Percentiles rank a stretch among this genome's conserved stretches.
Conservation (phyloP, 2,888 invertebrate genomes). For the Ennomos quercinarius region DNA sequence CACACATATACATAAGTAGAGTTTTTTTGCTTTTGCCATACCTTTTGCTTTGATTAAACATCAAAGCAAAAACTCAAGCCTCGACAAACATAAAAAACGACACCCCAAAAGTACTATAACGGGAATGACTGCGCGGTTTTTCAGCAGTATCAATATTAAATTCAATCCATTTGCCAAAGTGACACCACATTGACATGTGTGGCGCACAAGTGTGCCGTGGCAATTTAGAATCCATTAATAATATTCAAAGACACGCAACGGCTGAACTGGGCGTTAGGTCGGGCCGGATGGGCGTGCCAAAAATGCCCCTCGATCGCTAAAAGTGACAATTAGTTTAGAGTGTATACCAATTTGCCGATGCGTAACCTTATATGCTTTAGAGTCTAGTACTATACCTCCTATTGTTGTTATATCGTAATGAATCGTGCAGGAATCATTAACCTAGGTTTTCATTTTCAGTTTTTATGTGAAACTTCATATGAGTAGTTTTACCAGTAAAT, state of each 20-base stretch:
- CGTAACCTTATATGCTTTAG: too few relatives aligned
- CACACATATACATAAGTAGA: too few relatives aligned
- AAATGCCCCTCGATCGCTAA: too few relatives aligned
- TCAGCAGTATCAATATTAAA: slow-evolving; percentile 48
- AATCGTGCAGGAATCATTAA: too few relatives aligned
- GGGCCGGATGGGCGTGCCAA: not conserved
- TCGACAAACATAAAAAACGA: not conserved
- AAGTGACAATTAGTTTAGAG: too few relatives aligned
- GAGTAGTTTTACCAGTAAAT: too few relatives aligned
- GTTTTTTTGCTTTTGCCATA: too few relatives aligned
- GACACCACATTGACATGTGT: slow-evolving; percentile 55
- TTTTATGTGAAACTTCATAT: too few relatives aligned
- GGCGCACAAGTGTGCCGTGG: slow-evolving; percentile 66
- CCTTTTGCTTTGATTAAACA: not conserved
- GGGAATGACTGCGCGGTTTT: slow-evolving; percentile 26
- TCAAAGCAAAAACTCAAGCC: not conserved
- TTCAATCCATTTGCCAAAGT: slow-evolving; percentile 62
- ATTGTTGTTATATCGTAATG: too few relatives aligned
- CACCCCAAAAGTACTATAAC: not conserved
- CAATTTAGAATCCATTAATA: slow-evolving; percentile 78
- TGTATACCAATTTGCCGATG: too few relatives aligned
- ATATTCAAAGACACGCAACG: slow-evolving; percentile 58
- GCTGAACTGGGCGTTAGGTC: slow-evolving; percentile 1
- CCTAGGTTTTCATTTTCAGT: too few relatives aligned
- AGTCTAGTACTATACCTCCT: too few relatives aligned